Base-by-base conservation (phyloP, 2,888 invertebrate genomes). In the Drosophila longiperda region DNA sequence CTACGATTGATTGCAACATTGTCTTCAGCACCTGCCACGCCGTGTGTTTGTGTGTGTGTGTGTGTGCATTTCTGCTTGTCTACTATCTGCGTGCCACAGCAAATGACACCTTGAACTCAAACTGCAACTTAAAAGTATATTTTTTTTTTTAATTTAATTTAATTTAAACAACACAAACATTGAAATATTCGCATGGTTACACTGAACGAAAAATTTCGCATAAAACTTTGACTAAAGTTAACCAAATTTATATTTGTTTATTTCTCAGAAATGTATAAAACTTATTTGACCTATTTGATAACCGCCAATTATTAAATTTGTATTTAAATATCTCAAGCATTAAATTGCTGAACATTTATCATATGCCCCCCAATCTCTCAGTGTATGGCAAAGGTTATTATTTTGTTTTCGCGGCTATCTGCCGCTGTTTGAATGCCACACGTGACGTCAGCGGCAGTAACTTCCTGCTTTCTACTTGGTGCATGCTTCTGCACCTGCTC, bases 1-100 rank as follows among this genome's bases (percentile, higher is more conserved):
- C 23, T 12, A 34, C 80, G 73, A 82, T 82, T 83, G 84, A 84
- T 83, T 75, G 82, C 68, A 71, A 33, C 61, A 49, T 20, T 50
- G 64, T 68, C 68, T 68, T 62, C 54, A 59, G 33, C 61, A 34
- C 26, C 66, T 66, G 62, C 59, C 74, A 69, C 64, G 40, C 52
- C 34, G 0, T 17, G 54, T n/a, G 26, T 38, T 9, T 23, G 45
- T 36, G 2, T 11, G 17, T 50, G 48, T 20, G 34, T 12, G 17
- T 34, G 11, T 48, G 20, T 49, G 1, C 8, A 1, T 63, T n/a
- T 53, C 9, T 54, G 42, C 23, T 50, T 54, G 15, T 50, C 49
- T 40, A 9, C 40, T 50, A 48, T 60, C 38, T 55, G 67, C 32
- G 40, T 42, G 54, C 34, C 40, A 45, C 53, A 48, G 20, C 40